Evolutionary conservation across 2,113 vertebrate genomes (phyloP).

Genomic region (Lates calcarifer): DNA sequence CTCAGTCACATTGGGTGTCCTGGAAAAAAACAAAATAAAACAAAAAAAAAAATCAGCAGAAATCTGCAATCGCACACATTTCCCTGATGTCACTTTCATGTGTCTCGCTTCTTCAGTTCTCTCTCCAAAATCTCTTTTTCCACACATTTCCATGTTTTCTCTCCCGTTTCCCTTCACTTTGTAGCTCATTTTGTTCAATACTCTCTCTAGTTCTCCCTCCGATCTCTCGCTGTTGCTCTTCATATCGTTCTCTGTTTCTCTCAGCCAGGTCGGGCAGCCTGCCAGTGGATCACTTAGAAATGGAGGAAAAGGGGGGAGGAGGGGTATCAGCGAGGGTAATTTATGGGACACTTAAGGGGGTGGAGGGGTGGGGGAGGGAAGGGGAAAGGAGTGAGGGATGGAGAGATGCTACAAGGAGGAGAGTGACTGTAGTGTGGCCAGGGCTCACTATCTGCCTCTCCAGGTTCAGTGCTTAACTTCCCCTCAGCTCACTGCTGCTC

Average conservation of each 20-base stretch:
- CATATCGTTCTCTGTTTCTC: conserved; percentile 34
- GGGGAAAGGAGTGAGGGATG: conserved; percentile 16
- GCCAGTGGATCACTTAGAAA: conserved; percentile 82
- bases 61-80: conserved; percentile 37
- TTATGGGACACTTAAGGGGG: conserved; percentile 62
- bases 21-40: neutral
- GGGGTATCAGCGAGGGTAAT: conserved; percentile 51
- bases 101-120: conserved; percentile 20
- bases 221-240: conserved; percentile 36
- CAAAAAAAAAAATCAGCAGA: conserved; percentile 13
- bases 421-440: conserved; percentile 57
- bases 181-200: conserved; percentile 21
- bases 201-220: conserved; percentile 13
- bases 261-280: conserved; percentile 65
- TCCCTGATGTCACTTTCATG: conserved; percentile 29
- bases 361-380: conserved; percentile 1
- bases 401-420: conserved; percentile 27
- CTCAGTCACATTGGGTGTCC: conserved; percentile 21
- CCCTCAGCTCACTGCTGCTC: conserved; percentile 28
- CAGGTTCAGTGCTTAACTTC: conserved; percentile 48
- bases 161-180: conserved; percentile 1
- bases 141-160: conserved; percentile 18
- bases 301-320: conserved; percentile 27
- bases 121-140: conserved; percentile 25
- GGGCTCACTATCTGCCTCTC: conserved; percentile 59